A percentile compares a stretch with the other conserved stretches of the same genome.
These are phyloP conservation scores for Turdus rufiventris DNA, from an alignment of 2,113 vertebrate species.

Conservation along the genomic window DNA sequence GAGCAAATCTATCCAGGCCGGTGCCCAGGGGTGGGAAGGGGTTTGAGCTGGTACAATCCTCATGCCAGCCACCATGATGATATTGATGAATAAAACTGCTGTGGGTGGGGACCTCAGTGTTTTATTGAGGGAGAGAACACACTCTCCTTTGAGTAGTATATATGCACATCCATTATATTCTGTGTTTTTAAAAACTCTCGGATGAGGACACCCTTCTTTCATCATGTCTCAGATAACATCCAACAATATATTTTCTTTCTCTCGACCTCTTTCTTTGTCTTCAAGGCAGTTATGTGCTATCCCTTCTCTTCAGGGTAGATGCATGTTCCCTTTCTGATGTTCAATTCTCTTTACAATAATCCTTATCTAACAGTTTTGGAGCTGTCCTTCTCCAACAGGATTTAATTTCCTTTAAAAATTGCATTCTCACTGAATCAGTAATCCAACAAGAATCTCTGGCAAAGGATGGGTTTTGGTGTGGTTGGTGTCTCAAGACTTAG, in stretches of 20 bases:
- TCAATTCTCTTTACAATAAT: not conserved
- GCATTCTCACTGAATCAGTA: not conserved
- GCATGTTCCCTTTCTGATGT: not conserved
- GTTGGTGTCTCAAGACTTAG: not conserved
- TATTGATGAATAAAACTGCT: not conserved
- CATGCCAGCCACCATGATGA: not conserved
- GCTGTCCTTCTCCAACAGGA: not conserved
- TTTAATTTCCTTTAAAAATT: conserved; percentile 35
- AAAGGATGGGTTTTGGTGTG: not conserved
- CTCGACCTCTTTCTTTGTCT: not conserved
- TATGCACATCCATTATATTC: not conserved
- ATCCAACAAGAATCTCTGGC: not conserved
- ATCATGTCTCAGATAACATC: not conserved
- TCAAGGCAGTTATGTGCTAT: not conserved
- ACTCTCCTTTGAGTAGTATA: not conserved
- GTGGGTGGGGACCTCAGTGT: not conserved
- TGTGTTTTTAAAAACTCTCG: not conserved
- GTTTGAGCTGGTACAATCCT: not conserved
- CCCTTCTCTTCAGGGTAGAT: not conserved
- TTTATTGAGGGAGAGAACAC: not conserved
- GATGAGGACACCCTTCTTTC: not conserved
- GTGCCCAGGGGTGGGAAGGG: not conserved
- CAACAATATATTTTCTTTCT: not conserved
- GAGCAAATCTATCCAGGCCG: not conserved
- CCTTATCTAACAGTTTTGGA: conserved; percentile 19